Evolutionary conservation across 2,888 invertebrate genomes (phyloP), one percentile per base, ranked within the genome.

Genomic region (Microplitis manilae): DNA sequence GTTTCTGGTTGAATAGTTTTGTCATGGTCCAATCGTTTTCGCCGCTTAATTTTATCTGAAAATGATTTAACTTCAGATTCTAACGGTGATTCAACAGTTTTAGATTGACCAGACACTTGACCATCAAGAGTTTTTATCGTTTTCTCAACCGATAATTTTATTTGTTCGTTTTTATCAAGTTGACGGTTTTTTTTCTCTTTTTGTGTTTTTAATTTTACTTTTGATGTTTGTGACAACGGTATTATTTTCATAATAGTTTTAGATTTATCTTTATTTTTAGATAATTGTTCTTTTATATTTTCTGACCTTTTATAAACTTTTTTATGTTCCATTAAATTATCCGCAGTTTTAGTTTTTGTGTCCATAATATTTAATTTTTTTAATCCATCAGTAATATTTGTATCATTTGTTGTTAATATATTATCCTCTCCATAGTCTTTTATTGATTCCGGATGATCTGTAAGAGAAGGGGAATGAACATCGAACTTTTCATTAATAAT

Each of bases 391-490:
- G 5, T 59, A 39, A 39, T 61, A 39, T 7, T 71, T 30, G 17
- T 60, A 6, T 15, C 6, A 8, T 62, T 17, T 62, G 38, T 5
- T 1, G 15, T 2, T 70, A 20, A 20, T 39, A 38, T 50, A 17
- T 8, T 39, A 9, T 39, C 61, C 40, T 17, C 73, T n/a, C 74
- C 73, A 7, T 50, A 13, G 40, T 41, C 68, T 60, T 78, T 80
- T 71, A 79, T 40, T 39, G 75, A 61, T 69, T 41, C 38, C n/a
- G 68, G 38, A 67, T 64, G 75, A 79, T 80, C 80, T 81, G 81
- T 75, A 82, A 81, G 79, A 76, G 78, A 81, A 81, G 78, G 73
- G 75, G 79, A 79, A 80, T 81, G 79, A 82, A 78, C 77, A 75
- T 78, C 77, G 78, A 79, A 78, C 77, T 62, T 72, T 76, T 77